Conservation (phyloP, 2,888 invertebrate species). For the Scaptomyza cyrtandrae region DNA sequence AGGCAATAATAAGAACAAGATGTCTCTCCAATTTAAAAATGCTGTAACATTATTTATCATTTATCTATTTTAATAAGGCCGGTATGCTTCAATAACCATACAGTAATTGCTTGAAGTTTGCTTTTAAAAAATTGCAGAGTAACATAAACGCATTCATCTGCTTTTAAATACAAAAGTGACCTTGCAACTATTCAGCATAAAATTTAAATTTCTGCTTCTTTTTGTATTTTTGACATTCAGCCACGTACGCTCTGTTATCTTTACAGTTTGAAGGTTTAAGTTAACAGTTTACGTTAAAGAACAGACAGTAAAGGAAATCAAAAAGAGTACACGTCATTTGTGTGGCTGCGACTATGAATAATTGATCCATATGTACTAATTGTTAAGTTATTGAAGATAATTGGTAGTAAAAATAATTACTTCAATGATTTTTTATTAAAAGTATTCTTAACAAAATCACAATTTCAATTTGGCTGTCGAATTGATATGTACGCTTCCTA, state of each 20-base stretch:
- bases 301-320: background rate
- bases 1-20: background rate
- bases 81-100: no score
- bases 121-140: background rate
- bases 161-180: background rate
- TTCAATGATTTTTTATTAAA: background rate
- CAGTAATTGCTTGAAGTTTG: no score
- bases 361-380: background rate
- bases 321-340: background rate
- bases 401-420: background rate
- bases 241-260: constrained; percentile 9
- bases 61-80: no score
- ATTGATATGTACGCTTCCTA: background rate
- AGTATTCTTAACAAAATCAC: no score
- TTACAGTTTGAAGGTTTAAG: constrained; percentile 1
- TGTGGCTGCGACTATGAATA: no score
- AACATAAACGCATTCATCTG: background rate
- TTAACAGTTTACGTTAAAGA: background rate
- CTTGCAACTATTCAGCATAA: no score
- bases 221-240: constrained; percentile 10
- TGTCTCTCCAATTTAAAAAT: background rate
- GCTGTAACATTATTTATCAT: background rate
- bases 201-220: constrained; percentile 5
- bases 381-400: no score
- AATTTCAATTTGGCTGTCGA: no score